Conservation (phyloP, 2,113 vertebrate species). For the Accipiter cooperii region DNA sequence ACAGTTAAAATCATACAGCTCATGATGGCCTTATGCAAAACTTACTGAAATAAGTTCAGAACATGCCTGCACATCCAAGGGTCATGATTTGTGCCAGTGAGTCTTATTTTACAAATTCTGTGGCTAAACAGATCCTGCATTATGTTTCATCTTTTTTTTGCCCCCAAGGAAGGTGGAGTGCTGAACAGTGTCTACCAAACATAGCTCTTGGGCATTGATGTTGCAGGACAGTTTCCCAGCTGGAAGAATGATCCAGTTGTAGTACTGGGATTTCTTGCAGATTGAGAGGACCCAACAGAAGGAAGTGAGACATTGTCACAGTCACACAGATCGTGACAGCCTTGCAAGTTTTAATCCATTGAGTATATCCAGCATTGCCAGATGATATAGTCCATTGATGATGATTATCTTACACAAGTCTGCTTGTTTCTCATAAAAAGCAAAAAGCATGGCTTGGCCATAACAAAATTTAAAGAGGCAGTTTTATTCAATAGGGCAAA, state of each 20-base stretch:
- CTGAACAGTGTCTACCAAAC: neutral
- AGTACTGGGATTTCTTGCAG: neutral
- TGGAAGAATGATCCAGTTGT: neutral
- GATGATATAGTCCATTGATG: slow-evolving; percentile 30
- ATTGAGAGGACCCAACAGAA: neutral
- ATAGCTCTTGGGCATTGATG: neutral
- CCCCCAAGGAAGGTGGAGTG: neutral
- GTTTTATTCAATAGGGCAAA: neutral
- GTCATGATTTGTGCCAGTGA: neutral
- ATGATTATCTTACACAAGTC: slow-evolving; percentile 1
- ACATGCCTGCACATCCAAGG: neutral
- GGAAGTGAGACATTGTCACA: neutral
- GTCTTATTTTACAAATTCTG: neutral
- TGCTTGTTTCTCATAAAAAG: neutral
- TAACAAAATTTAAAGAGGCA: neutral
- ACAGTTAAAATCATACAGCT: neutral
- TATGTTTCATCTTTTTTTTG: neutral
- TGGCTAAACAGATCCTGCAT: neutral
- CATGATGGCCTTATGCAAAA: neutral
- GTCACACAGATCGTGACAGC: slow-evolving; percentile 24
- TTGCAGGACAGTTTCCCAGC: neutral
- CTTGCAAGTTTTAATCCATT: slow-evolving; percentile 11
- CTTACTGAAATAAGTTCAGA: neutral
- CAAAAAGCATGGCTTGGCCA: neutral
- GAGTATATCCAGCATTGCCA: slow-evolving; percentile 19